Conservation (phyloP, 37 sponge, comb jelly and placozoan genomes). For the Eunapius fragilis region DNA sequence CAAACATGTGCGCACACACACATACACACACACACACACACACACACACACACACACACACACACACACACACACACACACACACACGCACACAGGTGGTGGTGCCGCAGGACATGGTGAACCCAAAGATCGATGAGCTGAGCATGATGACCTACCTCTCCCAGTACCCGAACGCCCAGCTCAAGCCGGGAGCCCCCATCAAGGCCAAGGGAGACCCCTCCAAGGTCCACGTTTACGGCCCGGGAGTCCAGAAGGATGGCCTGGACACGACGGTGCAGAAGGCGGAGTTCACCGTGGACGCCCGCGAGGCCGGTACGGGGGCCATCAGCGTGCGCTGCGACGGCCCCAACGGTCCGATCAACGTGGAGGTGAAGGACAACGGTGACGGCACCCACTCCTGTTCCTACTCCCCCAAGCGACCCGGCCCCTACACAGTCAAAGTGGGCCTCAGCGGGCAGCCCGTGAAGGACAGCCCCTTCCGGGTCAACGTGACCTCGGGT, state of each 20-base stretch:
- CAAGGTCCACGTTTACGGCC: conserved; percentile 67
- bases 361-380: conserved; percentile 40
- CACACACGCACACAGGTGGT: conserved; percentile 54
- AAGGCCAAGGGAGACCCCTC: conserved; percentile 49
- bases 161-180: conserved; percentile 88
- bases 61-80: not conserved
- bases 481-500: conserved; percentile 52
- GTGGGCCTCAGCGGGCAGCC: conserved; percentile 23
- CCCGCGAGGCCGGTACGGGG: conserved; percentile 52
- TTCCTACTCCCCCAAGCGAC: conserved; percentile 41
- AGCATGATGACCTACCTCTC: conserved; percentile 99
- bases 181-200: conserved; percentile 91
- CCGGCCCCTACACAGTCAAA: conserved; percentile 41
- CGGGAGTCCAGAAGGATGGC: conserved; percentile 58
- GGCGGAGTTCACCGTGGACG: conserved; percentile 54
- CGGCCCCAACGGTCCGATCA: conserved; percentile 51
- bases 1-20: too few relatives aligned
- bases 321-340: conserved; percentile 45
- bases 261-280: conserved; percentile 37
- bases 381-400: conserved; percentile 39
- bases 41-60: too few relatives aligned
- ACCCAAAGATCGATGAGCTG: conserved; percentile 95
- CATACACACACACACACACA: too few relatives aligned
- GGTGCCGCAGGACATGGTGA: conserved; percentile 92
- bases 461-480: conserved; percentile 62